phyloP scores from a whole-genome alignment of 2,113 vertebrate genomes.

The Catagonus wagneri region DNA sequence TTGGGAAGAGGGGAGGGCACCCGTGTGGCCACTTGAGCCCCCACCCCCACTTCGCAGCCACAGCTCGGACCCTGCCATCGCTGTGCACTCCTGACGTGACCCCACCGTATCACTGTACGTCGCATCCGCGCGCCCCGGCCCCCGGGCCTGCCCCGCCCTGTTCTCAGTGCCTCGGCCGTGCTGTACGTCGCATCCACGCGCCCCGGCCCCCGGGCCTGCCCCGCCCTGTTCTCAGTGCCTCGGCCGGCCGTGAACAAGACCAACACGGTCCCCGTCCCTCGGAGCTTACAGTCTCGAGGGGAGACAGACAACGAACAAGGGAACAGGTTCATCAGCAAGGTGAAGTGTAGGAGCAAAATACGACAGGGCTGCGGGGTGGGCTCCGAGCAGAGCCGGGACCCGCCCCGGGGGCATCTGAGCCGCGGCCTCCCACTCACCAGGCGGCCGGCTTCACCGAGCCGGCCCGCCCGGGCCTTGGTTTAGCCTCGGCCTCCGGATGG shows the following conservation, averaged over 20 bases:
- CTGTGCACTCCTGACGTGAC: background rate
- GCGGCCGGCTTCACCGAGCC: rapidly evolving
- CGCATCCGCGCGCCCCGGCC: background rate
- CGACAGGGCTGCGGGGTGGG: background rate
- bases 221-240: background rate
- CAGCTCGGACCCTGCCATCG: background rate
- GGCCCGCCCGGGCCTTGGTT: background rate
- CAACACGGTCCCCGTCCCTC: rapidly evolving
- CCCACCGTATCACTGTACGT: rapidly evolving
- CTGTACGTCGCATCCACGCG: rapidly evolving
- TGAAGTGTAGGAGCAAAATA: rapidly evolving
- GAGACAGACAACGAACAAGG: background rate
- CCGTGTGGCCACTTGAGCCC: rapidly evolving
- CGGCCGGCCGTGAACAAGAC: rapidly evolving
- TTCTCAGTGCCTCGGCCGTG: background rate
- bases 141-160: rapidly evolving
- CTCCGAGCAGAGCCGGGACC: too few relatives aligned
- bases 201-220: background rate
- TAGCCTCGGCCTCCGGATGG: background rate
- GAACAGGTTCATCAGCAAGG: background rate
- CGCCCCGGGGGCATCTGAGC: background rate
- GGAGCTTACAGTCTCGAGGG: background rate
- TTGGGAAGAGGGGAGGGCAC: background rate
- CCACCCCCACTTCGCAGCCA: background rate
- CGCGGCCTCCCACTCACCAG: rapidly evolving